phyloP scores from a whole-genome alignment of 1,140 invertebrate genomes.

The Zophobas morio region DNA sequence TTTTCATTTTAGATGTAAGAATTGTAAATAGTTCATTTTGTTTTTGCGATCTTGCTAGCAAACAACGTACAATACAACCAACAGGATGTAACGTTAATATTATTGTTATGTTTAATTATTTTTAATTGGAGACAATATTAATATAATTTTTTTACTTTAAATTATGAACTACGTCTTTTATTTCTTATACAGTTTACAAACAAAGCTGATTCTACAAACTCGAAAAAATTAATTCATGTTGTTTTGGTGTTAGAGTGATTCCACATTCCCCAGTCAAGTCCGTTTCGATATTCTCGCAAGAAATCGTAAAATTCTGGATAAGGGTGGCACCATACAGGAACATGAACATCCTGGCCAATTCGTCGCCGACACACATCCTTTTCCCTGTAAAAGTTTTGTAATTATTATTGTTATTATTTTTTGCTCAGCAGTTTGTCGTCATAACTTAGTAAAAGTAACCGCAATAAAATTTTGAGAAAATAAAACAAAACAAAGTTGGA shows the following conservation, averaged over 20 bases:
- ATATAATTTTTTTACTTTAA: conserved; percentile 42
- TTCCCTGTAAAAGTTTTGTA: too few species aligned
- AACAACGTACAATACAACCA: conserved; percentile 51
- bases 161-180: conserved; percentile 27
- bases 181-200: conserved; percentile 1
- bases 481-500: too few species aligned
- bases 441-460: too few species aligned
- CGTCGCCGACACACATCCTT: conserved; percentile 58
- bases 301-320: conserved; percentile 74
- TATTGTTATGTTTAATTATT: conserved; percentile 58
- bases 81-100: conserved; percentile 59
- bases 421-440: too few species aligned
- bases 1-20: conserved; percentile 24
- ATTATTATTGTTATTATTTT: too few species aligned
- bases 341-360: conserved; percentile 83
- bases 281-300: conserved; percentile 59
- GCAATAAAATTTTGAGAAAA: too few species aligned
- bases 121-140: conserved; percentile 29
- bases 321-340: conserved; percentile 77
- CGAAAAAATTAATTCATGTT: conserved; percentile 69
- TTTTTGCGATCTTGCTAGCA: conserved; percentile 53
- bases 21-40: conserved; percentile 44
- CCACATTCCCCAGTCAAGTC: conserved; percentile 78
- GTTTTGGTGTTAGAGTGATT: conserved; percentile 79
- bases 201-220: conserved; percentile 14